phyloP scores from a whole-genome alignment of 2,888 invertebrate species.

The Conchocele bisecta region DNA sequence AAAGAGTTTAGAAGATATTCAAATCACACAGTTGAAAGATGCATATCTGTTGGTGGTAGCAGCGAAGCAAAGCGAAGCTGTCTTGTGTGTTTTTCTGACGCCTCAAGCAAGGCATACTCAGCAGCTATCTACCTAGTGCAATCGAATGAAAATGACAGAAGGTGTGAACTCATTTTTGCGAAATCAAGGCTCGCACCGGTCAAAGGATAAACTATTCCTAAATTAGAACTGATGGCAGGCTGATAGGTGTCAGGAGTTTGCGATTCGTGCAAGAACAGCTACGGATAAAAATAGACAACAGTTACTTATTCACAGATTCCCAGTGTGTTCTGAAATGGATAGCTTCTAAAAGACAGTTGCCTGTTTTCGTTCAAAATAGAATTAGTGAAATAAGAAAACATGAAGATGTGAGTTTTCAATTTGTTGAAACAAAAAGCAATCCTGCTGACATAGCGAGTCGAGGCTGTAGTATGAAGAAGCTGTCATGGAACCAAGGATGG shows the following conservation, averaged over 20 bases:
- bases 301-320: background rate
- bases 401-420: background rate
- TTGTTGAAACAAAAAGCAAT: background rate
- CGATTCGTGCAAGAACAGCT: background rate
- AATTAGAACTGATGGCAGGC: conserved; percentile 6
- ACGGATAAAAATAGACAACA: background rate
- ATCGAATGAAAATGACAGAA: background rate
- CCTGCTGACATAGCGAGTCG: conserved; percentile 7
- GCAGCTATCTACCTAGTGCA: conserved; percentile 4
- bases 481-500: background rate
- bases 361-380: background rate
- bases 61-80: background rate
- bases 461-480: background rate
- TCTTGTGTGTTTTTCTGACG: background rate
- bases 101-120: background rate
- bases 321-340: background rate
- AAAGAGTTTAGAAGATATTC: no score
- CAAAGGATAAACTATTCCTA: background rate
- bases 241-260: background rate
- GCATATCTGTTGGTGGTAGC: background rate
- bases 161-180: background rate
- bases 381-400: background rate
- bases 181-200: conserved; percentile 2
- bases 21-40: no score
- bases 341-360: background rate